Conservation (phyloP, 2,113 vertebrate species). For the Sylvietta virens region DNA sequence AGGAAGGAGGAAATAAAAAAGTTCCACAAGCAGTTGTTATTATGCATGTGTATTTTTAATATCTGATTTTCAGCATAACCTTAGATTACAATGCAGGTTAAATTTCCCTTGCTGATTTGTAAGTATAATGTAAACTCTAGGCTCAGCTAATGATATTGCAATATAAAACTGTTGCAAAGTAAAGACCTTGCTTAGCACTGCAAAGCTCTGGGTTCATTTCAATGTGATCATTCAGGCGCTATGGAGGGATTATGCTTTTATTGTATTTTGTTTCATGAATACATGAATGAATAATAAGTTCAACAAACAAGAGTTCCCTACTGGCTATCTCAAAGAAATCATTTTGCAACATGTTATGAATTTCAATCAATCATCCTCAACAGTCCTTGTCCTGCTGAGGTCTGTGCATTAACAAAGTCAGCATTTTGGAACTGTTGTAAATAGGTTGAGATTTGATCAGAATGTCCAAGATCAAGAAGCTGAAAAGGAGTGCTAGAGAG, state of each 20-base stretch:
- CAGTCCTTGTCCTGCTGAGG: slow-evolving; percentile 29
- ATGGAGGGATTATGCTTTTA: slow-evolving; percentile 74
- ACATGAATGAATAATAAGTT: slow-evolving; percentile 78
- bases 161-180: slow-evolving; percentile 68
- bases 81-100: slow-evolving; percentile 68
- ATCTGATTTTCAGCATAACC: slow-evolving; percentile 63
- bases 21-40: slow-evolving; percentile 46
- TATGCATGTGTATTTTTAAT: slow-evolving; percentile 73
- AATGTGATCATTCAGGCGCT: slow-evolving; percentile 72
- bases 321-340: slow-evolving; percentile 73
- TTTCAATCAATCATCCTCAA: slow-evolving; percentile 69
- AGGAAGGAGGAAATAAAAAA: slow-evolving; percentile 48
- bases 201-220: slow-evolving; percentile 71
- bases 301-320: slow-evolving; percentile 74
- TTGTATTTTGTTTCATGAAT: slow-evolving; percentile 77
- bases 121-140: slow-evolving; percentile 73
- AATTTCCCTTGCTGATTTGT: slow-evolving; percentile 75
- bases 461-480: not conserved
- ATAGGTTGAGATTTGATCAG: not conserved
- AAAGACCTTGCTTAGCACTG: slow-evolving; percentile 70
- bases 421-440: slow-evolving; percentile 25
- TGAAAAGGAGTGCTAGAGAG: not conserved
- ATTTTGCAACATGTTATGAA: slow-evolving; percentile 68
- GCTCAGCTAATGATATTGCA: slow-evolving; percentile 72
- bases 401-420: slow-evolving; percentile 44